Evolutionary conservation across 1,140 invertebrate species (phyloP).

Genomic region (Formica exsecta): DNA sequence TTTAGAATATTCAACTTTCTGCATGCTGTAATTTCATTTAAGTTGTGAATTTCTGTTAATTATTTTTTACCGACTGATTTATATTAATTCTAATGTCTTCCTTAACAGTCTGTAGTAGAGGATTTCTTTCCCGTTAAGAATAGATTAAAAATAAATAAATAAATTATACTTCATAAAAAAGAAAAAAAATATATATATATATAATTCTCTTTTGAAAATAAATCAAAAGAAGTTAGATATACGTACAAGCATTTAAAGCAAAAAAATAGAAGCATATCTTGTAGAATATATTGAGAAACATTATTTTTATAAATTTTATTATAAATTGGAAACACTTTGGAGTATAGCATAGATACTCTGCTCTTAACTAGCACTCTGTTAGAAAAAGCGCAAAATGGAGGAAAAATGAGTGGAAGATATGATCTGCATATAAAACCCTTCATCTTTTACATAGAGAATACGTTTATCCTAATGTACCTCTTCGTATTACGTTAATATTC

Average conservation of each 20-base stretch:
- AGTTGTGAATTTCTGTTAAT: too few species aligned
- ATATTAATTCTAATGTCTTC: too few species aligned
- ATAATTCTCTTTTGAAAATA: background rate
- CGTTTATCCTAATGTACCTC: conserved; percentile 8
- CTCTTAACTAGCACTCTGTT: background rate
- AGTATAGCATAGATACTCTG: background rate
- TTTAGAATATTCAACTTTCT: background rate
- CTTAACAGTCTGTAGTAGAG: too few species aligned
- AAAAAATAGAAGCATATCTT: background rate
- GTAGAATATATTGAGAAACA: background rate
- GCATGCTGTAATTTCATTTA: too few species aligned
- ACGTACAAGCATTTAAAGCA: background rate
- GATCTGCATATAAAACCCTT: conserved; percentile 10
- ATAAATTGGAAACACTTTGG: conserved; percentile 18
- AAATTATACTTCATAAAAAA: too few species aligned
- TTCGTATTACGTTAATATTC: conserved; percentile 50
- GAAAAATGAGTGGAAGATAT: background rate
- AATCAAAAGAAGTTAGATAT: background rate
- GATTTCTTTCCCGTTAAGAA: too few species aligned
- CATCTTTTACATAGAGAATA: conserved; percentile 20
- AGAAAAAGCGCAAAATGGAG: conserved; percentile 8
- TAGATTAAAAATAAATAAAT: too few species aligned
- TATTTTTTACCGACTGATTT: too few species aligned
- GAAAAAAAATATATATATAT: too few species aligned
- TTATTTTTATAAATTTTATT: conserved; percentile 3